phyloP scores from a whole-genome alignment of 1,140 invertebrate genomes.

The Ceratina japonica region DNA sequence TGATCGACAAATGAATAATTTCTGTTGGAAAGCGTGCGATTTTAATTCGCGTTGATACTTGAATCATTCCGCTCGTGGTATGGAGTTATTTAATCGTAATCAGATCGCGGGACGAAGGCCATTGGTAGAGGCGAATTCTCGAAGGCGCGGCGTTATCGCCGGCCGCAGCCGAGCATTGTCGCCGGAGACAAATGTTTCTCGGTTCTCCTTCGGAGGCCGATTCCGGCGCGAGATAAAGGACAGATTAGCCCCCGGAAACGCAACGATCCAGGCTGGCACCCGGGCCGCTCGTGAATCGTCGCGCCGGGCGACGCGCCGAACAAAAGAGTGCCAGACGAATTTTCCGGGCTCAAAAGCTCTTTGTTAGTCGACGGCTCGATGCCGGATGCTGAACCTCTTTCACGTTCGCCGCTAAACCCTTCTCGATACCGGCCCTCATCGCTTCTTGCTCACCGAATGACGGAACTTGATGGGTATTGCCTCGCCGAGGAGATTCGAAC shows the following conservation, averaged over 20 bases:
- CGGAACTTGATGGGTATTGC: background rate
- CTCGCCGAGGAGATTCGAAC: background rate
- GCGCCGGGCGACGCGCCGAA: background rate
- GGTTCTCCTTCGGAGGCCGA: background rate
- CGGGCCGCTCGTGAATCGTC: slow-evolving; percentile 13
- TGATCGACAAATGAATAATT: too few relatives aligned
- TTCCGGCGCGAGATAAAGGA: slow-evolving; percentile 34
- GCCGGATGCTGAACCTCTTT: slow-evolving; percentile 22
- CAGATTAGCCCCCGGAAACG: slow-evolving; percentile 40
- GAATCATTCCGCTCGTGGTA: too few relatives aligned
- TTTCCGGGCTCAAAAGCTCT: slow-evolving; percentile 6
- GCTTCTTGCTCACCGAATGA: background rate
- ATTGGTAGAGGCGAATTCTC: background rate
- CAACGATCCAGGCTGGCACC: slow-evolving; percentile 22
- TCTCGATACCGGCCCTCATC: background rate
- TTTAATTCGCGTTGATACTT: too few relatives aligned
- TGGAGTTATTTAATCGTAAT: background rate
- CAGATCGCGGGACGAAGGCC: background rate
- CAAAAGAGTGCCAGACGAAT: slow-evolving; percentile 40
- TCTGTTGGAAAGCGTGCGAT: too few relatives aligned
- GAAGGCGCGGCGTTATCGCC: background rate
- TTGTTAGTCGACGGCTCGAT: slow-evolving; percentile 11
- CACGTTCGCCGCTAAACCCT: background rate
- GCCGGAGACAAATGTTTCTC: slow-evolving; percentile 31
- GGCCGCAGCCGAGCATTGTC: slow-evolving; percentile 6